Evolutionary conservation across 1,140 invertebrate genomes (phyloP), one percentile per base, ranked within the genome.

Genomic region (Batillaria attramentaria): DNA sequence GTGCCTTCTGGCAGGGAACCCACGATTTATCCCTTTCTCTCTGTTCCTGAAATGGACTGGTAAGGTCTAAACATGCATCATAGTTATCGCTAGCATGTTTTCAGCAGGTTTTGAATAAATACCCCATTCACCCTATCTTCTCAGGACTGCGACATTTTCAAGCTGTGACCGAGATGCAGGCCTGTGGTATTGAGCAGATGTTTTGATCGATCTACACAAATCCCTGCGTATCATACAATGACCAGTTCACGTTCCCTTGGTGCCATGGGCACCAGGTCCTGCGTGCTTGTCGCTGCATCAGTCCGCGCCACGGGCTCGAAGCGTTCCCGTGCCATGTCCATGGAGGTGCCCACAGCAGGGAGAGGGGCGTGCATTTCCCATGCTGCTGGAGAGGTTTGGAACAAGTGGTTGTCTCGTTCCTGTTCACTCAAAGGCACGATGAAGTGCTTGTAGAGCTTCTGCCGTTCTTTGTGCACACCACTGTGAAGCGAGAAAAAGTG

Each of bases 391-490:
- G 73, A 83, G 20, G 82, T 83, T 39, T 83, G 73, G 78, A 90
- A 90, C 28, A 89, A 72, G 79, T 89, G 85, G 42, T 87, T 88
- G 66, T 88, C 87, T 73, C 85, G 78, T 72, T 90, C 88, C 10
- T 83, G 78, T 13, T 85, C 84, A 37, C 77, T 80, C 24, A 90
- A 72, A 28, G 84, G 81, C 24, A 79, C 42, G 20, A 90, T 88
- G 2, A 77, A 77, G 10, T 85, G 72, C 35, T 84, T 83, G 46
- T 80, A 85, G 24, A 89, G 69, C 50, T 65, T 77, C n/a, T 70
- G 77, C 54, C 86, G 69, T 31, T 85, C 82, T 77, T 84, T 90
- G 81, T 90, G 84, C 42, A 87, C 81, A 18, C 83, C 82, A 85
- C 88, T 89, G 83, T 42, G 86, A 85, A 69, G 31, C 39, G 70